These are phyloP conservation scores for Microchrysa polita DNA, from an alignment of 2,888 invertebrate genomes.

Conservation along the genomic window DNA sequence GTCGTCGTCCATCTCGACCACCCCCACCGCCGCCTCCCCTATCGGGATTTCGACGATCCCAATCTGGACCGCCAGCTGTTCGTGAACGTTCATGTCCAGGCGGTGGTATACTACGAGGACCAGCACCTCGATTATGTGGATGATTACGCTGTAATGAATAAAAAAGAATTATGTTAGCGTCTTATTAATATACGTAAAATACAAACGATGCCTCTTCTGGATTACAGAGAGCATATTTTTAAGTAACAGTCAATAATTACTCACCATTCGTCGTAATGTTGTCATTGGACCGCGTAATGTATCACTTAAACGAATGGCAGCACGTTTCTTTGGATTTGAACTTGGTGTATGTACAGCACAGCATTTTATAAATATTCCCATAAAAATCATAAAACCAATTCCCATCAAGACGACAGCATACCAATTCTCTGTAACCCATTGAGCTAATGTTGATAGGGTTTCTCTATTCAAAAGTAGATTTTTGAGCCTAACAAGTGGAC, in stretches of 20 bases:
- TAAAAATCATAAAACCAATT: conserved; percentile 90
- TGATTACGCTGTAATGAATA: conserved; percentile 62
- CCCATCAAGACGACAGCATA: conserved; percentile 94
- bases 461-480: conserved; percentile 93
- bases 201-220: no score
- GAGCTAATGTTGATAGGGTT: conserved; percentile 85
- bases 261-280: conserved; percentile 87
- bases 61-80: conserved; percentile 60
- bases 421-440: conserved; percentile 96
- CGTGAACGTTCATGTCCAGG: conserved; percentile 64
- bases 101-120: conserved; percentile 66
- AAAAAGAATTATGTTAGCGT: no score
- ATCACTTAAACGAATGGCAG: conserved; percentile 92
- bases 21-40: conserved; percentile 46
- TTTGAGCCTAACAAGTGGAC: conserved; percentile 95
- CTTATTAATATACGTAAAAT: no score
- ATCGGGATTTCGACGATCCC: conserved; percentile 59
- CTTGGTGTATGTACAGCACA: conserved; percentile 99
- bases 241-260: conserved; percentile 45
- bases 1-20: conserved; percentile 53
- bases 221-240: no score
- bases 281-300: conserved; percentile 91
- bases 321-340: conserved; percentile 96
- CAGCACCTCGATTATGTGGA: conserved; percentile 59
- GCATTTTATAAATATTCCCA: conserved; percentile 99